These are phyloP conservation scores for Phenganax subtilis DNA, from an alignment of 92 coral and sea anemone species.

Conservation along the genomic window DNA sequence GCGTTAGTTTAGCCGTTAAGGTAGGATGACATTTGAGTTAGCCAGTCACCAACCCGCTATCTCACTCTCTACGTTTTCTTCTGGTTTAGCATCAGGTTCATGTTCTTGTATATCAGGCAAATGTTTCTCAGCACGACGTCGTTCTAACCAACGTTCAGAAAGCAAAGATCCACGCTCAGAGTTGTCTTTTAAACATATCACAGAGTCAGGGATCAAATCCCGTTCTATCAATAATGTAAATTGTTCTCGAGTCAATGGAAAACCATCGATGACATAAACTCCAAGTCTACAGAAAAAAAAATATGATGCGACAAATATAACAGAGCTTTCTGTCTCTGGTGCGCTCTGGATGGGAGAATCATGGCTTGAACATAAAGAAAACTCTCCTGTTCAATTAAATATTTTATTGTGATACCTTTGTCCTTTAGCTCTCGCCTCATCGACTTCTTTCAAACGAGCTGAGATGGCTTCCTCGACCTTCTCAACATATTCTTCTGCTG, in stretches of 20 bases:
- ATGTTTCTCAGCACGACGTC: constrained; percentile 41
- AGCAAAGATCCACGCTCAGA: constrained; percentile 78
- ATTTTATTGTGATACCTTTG: constrained; percentile 50
- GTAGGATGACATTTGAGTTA: constrained; percentile 32
- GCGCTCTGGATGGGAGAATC: too few relatives aligned
- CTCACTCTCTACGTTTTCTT: constrained; percentile 34
- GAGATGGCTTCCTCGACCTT: constrained; percentile 87
- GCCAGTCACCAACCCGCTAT: constrained; percentile 34
- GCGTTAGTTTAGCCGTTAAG: constrained; percentile 41
- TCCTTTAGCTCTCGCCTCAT: constrained; percentile 58
- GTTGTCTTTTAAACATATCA: constrained; percentile 70
- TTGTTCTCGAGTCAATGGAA: constrained; percentile 88
- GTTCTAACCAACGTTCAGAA: constrained; percentile 74
- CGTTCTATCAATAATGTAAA: constrained; percentile 89
- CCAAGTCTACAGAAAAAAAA: constrained; percentile 57
- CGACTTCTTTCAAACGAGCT: constrained; percentile 68
- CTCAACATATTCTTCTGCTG: constrained; percentile 86
- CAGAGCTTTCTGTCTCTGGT: background rate
- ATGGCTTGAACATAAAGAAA: too few relatives aligned
- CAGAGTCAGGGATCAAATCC: constrained; percentile 76
- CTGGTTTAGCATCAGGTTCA: constrained; percentile 21
- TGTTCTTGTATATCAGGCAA: constrained; percentile 42
- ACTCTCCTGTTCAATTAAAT: too few relatives aligned
- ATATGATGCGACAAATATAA: background rate
- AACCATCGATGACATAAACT: constrained; percentile 77